Base-by-base conservation (phyloP, 1,140 invertebrate species). In the Drosophila eugracilis region DNA sequence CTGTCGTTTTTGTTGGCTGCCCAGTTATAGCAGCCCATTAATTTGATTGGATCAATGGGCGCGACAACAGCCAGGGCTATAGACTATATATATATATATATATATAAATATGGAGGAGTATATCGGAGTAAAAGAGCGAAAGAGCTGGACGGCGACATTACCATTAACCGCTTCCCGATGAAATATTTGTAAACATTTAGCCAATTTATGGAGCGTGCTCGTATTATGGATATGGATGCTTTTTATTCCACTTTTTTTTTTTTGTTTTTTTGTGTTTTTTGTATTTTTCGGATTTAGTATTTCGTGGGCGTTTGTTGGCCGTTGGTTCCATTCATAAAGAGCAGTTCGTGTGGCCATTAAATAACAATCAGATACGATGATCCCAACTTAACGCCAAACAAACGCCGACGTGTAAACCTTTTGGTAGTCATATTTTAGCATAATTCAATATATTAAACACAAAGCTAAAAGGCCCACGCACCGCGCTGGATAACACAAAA, bases 171-270 rank as follows among this genome's bases (percentile, higher is more conserved):
- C 48, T 65, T 53, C 17, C 44, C 44, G 42, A 75, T 86, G 81
- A 86, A 86, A 86, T 88, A 86, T 86, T 86, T 88, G 81, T 86
- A 88, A 88, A 70, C 83, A 88, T 88, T 86, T 88, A 88, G 57
- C 36, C 73, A 88, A 86, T 86, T 86, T 88, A 86, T 86, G 73
- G 74, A 79, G 79, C 53, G 63, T 83, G 66, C 78, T 70, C 71
- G 78, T 59, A 83, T 65, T 78, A 59, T 70, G 41, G 32, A 55
- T 41, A 54, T 72, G 30, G 49, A 36, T 67, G 65, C 62, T 66
- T 42, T 65, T 44, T 28, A 59, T 59, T 36, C 15, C 12, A 24
- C 15, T 42, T 42, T 41, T 39, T 30, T 15, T 26, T 58, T 9
- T 62, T 21, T 26, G 26, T 26, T 19, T 1, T 28, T 24, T 10